Evolutionary conservation across 2,113 vertebrate genomes (phyloP).

Genomic region (Sinosuthora webbiana): DNA sequence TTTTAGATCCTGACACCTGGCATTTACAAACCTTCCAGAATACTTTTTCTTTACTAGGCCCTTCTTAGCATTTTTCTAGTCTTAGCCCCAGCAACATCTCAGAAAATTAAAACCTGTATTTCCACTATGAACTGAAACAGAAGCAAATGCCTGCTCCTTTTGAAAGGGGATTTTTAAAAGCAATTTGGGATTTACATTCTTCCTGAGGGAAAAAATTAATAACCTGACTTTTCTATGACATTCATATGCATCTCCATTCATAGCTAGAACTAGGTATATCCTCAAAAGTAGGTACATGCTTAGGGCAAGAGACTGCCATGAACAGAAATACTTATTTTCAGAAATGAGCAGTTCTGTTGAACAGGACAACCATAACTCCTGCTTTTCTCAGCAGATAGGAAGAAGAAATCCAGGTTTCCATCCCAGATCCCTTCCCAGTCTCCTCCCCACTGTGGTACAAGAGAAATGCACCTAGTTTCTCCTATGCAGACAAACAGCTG

Average conservation of each 20-base stretch:
- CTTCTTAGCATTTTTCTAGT: neutral
- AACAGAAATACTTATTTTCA: neutral
- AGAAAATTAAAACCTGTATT: neutral
- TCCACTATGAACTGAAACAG: neutral
- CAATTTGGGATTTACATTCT: neutral
- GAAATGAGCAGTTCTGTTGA: neutral
- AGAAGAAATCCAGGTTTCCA: neutral
- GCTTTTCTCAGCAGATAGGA: neutral
- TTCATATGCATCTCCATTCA: neutral
- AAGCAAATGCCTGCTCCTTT: neutral
- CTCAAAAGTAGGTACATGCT: neutral
- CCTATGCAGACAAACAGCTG: neutral
- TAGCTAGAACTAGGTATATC: neutral
- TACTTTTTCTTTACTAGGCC: neutral
- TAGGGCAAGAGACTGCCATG: neutral
- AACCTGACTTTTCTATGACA: neutral
- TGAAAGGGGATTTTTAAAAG: neutral
- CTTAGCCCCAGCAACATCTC: neutral
- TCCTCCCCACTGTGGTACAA: neutral
- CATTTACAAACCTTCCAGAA: neutral
- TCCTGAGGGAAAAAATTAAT: neutral
- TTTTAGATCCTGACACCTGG: neutral
- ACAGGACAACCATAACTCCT: neutral
- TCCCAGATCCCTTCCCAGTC: neutral
- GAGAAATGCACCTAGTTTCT: neutral